These are phyloP conservation scores for Spilarctia lutea DNA, from an alignment of 2,888 invertebrate species.

Conservation along the genomic window DNA sequence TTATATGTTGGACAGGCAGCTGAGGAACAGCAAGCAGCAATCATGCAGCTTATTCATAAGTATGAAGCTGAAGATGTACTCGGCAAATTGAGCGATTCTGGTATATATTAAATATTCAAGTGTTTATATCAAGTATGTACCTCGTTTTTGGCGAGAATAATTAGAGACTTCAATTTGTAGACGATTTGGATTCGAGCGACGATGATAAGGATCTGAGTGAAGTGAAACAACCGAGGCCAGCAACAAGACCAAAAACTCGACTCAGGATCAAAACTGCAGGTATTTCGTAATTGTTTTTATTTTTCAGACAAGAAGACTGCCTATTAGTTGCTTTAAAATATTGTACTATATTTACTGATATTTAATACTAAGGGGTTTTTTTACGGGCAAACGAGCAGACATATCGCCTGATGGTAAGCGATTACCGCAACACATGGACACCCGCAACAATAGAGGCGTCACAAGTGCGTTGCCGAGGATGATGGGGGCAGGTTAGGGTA, in stretches of 20 bases:
- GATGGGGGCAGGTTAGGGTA: too few species aligned
- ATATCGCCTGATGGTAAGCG: too few species aligned
- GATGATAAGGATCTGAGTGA: constrained; percentile 69
- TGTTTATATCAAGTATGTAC: neutral
- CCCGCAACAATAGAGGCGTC: too few species aligned
- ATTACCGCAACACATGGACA: too few species aligned
- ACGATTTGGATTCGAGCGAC: constrained; percentile 74
- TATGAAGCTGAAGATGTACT: constrained; percentile 85
- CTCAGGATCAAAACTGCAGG: constrained; percentile 88
- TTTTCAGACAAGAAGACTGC: neutral
- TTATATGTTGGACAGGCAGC: constrained; percentile 82
- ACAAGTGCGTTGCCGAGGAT: too few species aligned
- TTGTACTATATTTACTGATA: too few species aligned
- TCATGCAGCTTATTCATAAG: constrained; percentile 85
- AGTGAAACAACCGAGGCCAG: constrained; percentile 71
- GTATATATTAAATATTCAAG: constrained; percentile 49
- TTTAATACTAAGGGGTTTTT: too few species aligned
- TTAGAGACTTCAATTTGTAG: constrained; percentile 43
- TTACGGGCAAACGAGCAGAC: too few species aligned
- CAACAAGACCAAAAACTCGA: constrained; percentile 79
- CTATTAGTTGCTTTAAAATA: too few species aligned
- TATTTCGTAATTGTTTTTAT: constrained; percentile 34
- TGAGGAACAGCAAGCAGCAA: constrained; percentile 89
- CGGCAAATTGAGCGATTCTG: constrained; percentile 82
- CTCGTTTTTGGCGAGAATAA: neutral